A percentile compares a stretch with the other conserved stretches of the same genome.
phyloP scores from a whole-genome alignment of 2,797 vertebrate species.

The Esox lucius region DNA sequence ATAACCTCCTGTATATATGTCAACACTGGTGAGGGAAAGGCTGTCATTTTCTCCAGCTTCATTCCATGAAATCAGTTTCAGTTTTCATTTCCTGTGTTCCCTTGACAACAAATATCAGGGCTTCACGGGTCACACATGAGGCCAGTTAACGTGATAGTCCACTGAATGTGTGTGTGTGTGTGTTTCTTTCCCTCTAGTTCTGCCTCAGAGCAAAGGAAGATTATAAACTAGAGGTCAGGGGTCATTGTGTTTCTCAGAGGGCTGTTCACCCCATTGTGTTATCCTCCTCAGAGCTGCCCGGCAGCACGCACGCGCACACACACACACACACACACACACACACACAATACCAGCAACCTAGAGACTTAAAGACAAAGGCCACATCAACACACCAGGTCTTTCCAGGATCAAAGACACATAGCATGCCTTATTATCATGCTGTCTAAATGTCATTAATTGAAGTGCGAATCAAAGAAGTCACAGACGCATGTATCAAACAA shows the following conservation, averaged over 20 bases:
- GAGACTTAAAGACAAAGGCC: background rate
- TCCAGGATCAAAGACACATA: background rate
- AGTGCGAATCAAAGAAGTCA: background rate
- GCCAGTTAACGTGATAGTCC: slow-evolving; percentile 30
- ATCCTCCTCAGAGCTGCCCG: slow-evolving; percentile 34
- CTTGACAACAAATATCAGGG: slow-evolving; percentile 59
- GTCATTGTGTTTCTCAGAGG: slow-evolving; percentile 50
- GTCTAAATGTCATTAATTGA: background rate
- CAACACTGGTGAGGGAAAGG: slow-evolving; percentile 54
- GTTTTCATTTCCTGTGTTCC: slow-evolving; percentile 54
- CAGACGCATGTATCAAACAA: background rate
- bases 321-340: slow-evolving; percentile 13
- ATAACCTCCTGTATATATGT: slow-evolving; percentile 69
- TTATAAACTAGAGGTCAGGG: slow-evolving; percentile 55
- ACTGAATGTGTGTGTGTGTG: background rate
- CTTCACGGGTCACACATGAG: slow-evolving; percentile 54
- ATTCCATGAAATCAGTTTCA: slow-evolving; percentile 47
- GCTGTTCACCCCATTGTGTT: slow-evolving; percentile 38
- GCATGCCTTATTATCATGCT: background rate
- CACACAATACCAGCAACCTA: background rate
- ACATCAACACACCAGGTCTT: background rate
- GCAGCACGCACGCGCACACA: slow-evolving; percentile 6
- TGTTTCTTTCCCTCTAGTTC: background rate
- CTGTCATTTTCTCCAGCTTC: slow-evolving; percentile 59
- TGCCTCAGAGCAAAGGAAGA: slow-evolving; percentile 44